Conservation (phyloP, 2,888 invertebrate species). For the Chloromyia formosa region DNA sequence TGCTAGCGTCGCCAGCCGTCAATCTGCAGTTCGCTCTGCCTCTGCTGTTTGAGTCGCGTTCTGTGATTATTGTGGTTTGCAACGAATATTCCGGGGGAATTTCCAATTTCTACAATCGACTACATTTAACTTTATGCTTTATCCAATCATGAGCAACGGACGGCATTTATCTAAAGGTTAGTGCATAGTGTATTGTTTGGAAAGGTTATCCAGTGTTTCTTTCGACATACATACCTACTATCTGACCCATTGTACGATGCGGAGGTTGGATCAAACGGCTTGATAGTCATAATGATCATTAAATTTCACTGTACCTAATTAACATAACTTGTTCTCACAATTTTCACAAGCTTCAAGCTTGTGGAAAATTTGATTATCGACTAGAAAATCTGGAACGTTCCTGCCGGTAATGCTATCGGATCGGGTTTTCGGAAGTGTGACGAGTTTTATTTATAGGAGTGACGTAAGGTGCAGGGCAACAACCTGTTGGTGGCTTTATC, state of each 20-base stretch:
- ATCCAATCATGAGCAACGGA: conserved; percentile 49
- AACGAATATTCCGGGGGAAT: not conserved
- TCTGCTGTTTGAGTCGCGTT: not conserved
- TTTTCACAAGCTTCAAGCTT: not conserved
- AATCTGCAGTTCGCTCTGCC: no score
- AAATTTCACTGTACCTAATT: not conserved
- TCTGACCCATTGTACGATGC: no score
- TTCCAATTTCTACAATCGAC: not conserved
- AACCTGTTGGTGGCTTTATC: conserved; percentile 39
- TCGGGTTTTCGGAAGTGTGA: not conserved
- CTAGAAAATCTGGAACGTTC: not conserved
- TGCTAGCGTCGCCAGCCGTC: no score
- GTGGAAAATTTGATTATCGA: not conserved
- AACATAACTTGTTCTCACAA: not conserved
- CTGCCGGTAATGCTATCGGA: not conserved
- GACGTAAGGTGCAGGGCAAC: conserved; percentile 40
- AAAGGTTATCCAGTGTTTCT: not conserved
- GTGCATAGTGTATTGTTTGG: no score
- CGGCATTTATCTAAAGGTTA: conserved; percentile 47
- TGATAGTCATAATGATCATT: no score
- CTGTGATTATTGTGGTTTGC: not conserved
- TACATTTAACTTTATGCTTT: not conserved
- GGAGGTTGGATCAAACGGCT: no score
- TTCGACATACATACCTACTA: not conserved
- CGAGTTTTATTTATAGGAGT: conserved; percentile 42